Evolutionary conservation across 2,888 invertebrate genomes (phyloP), one percentile per base, ranked within the genome.

Genomic region (Campaea margaritaria): DNA sequence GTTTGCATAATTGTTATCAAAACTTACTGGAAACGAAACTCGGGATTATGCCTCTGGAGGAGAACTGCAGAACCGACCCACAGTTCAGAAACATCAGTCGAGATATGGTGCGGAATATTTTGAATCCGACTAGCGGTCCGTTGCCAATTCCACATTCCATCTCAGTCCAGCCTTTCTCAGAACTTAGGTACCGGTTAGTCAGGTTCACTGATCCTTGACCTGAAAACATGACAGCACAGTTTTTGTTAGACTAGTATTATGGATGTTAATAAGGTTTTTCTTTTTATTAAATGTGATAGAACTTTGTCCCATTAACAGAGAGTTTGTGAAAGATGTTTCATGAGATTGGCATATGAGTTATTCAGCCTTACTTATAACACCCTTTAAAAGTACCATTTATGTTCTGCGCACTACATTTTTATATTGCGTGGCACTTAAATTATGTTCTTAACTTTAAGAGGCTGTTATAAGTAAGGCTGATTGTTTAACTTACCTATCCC

Each of bases 151-250:
- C 96, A 53, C 96, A 85, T 79, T 97, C 97, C 11, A 97, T 85
- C 90, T 99, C 98, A 4, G 96, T 93, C 97, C 98, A 98, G 12
- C 97, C 96, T 82, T 96, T 96, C 53, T 97, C 96, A 0, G 96
- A 96, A 54, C 96, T 93, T 12, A 97, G 93, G 73, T 97, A 94
- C 61, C 97, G 93, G 73, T 96, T 96, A 7, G 96, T 94, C 13
- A 97, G 83, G 70, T 96, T 95, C 49, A 98, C 94, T n/a, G 95
- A 95, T 0, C 97, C 96, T 28, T 93, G 93, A 42, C 97, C 96
- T 88, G 82, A 14, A 82, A 85, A 21, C 21, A 21, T 21, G 1
- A 31, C 31, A 31, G 8, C 1, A 31, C 31, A 31, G 31, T 10
- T 31, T 31, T 9, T 7, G 27, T 9, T 31, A 31, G 7, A 31